Evolutionary conservation across 2,113 vertebrate genomes (phyloP).

Genomic region (Nothocercus nigrocapillus): DNA sequence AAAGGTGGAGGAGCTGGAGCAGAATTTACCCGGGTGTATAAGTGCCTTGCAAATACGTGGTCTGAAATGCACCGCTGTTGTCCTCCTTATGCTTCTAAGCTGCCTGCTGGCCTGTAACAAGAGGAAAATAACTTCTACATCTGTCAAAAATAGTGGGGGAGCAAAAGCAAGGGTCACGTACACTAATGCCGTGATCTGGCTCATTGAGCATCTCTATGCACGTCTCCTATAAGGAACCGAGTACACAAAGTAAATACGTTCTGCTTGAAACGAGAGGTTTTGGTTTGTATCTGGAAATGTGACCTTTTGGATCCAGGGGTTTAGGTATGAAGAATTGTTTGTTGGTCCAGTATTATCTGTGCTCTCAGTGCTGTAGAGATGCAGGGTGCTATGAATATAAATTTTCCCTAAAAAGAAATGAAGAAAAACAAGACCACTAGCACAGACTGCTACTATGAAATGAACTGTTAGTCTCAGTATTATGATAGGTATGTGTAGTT

Average conservation of each 20-base stretch:
- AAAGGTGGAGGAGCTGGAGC: neutral
- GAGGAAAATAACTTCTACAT: neutral
- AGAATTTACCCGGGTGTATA: neutral
- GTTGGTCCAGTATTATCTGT: neutral
- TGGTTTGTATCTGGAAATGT: neutral
- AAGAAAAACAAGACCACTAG: neutral
- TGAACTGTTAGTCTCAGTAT: neutral
- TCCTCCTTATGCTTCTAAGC: neutral
- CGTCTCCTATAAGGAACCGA: neutral
- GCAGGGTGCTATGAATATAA: neutral
- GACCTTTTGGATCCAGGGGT: conserved; percentile 8
- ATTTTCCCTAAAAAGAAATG: neutral
- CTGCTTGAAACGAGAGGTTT: neutral
- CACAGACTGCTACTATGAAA: neutral
- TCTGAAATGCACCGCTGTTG: neutral
- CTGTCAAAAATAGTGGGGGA: neutral
- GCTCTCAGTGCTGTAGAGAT: neutral
- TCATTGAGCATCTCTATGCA: neutral
- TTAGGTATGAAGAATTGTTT: neutral
- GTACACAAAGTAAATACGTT: neutral
- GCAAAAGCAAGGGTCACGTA: neutral
- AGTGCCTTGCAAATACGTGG: neutral
- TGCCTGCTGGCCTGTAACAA: neutral
- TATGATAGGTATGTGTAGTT: neutral
- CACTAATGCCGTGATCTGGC: neutral